Evolutionary conservation across 2,888 invertebrate species (phyloP).

Genomic region (Thymelicus acteon): DNA sequence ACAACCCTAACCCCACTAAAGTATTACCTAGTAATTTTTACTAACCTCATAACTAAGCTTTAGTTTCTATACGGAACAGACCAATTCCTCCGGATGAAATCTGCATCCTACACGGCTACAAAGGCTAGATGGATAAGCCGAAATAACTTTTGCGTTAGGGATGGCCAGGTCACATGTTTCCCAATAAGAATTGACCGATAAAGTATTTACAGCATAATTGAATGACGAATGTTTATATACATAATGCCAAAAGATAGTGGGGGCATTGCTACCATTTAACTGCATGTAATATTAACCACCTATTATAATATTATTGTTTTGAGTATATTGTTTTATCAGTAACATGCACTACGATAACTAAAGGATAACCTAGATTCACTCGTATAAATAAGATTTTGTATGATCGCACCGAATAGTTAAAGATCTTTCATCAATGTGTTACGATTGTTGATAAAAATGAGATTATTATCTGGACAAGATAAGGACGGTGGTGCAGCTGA

Average conservation of each 20-base stretch:
- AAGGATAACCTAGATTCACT: slow-evolving; percentile 77
- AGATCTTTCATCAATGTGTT: slow-evolving; percentile 48
- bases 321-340: slow-evolving; percentile 65
- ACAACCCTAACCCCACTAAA: too few species aligned
- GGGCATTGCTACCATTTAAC: slow-evolving; percentile 1
- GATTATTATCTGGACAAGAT: slow-evolving; percentile 72
- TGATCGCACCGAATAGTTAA: slow-evolving; percentile 54
- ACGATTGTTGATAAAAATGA: slow-evolving; percentile 55
- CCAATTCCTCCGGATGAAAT: too few species aligned
- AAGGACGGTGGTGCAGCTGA: slow-evolving; percentile 75
- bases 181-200: not conserved
- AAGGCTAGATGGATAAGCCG: too few species aligned
- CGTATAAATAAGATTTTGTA: slow-evolving; percentile 72
- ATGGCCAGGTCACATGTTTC: too few species aligned
- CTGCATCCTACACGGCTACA: too few species aligned
- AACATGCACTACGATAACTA: slow-evolving; percentile 69
- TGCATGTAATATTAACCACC: slow-evolving; percentile 33
- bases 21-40: too few species aligned
- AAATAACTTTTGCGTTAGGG: too few species aligned
- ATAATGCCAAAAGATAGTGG: not conserved
- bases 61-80: too few species aligned
- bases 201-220: not conserved
- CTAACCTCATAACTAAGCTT: too few species aligned
- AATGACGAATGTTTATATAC: not conserved
- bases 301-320: slow-evolving; percentile 37